These are phyloP conservation scores for Tragelaphus imberbis DNA, from an alignment of 2,113 vertebrate species.

Conservation along the genomic window DNA sequence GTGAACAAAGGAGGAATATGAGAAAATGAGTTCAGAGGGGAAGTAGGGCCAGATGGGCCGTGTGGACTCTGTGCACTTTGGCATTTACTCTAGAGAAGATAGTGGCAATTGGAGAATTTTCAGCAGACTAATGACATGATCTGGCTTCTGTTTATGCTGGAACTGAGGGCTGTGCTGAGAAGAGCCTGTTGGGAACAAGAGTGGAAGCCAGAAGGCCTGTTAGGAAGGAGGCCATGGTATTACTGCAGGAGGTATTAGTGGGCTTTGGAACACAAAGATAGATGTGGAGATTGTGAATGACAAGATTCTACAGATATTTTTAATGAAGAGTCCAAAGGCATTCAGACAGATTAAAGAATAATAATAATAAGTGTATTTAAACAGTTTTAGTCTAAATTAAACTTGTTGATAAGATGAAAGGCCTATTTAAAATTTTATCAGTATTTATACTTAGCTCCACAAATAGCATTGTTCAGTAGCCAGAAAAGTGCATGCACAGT, in stretches of 20 bases:
- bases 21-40: background rate
- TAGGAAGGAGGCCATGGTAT: background rate
- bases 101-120: background rate
- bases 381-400: background rate
- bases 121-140: background rate
- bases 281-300: background rate
- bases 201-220: background rate
- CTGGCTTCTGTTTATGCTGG: background rate
- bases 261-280: background rate
- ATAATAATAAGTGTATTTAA: slow-evolving; percentile 25
- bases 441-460: slow-evolving; percentile 16
- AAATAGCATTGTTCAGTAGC: background rate
- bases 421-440: slow-evolving; percentile 4
- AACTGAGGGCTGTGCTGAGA: background rate
- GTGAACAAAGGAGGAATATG: background rate
- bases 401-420: slow-evolving; percentile 35
- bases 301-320: slow-evolving; percentile 11
- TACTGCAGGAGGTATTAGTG: background rate
- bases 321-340: slow-evolving; percentile 20
- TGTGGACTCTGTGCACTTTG: background rate
- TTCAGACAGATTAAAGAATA: background rate
- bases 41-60: background rate
- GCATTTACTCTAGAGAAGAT: background rate
- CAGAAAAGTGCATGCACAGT: background rate
- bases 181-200: background rate